These are phyloP conservation scores for Meteorus sp. DNA, from an alignment of 1,140 invertebrate species.

Conservation along the genomic window DNA sequence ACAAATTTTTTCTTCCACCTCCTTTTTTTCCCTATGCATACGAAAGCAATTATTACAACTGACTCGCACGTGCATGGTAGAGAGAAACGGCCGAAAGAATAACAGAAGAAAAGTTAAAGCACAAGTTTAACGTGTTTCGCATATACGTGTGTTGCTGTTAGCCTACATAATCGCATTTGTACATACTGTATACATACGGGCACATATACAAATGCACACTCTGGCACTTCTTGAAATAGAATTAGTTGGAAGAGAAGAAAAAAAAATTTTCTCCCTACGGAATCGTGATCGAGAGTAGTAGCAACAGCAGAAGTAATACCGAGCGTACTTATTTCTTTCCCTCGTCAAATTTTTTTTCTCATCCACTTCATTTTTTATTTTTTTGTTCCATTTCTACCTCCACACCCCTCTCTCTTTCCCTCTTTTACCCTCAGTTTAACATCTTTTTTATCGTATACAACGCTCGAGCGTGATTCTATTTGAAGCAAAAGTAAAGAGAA, in stretches of 20 bases:
- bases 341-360: neutral
- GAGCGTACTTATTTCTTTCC: neutral
- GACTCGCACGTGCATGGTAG: constrained; percentile 17
- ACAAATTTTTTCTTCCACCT: neutral
- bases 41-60: constrained; percentile 10
- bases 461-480: no score
- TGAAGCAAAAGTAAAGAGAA: no score
- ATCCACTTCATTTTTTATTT: neutral
- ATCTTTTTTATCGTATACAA: no score
- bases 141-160: constrained; percentile 1
- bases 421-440: no score
- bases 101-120: constrained; percentile 20
- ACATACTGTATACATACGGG: no score
- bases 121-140: constrained; percentile 14
- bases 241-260: constrained; percentile 22
- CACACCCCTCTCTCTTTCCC: no score
- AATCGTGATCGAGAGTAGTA: constrained; percentile 26
- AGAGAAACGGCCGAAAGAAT: constrained; percentile 15
- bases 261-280: constrained; percentile 18
- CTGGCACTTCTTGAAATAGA: constrained; percentile 28
- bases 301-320: no score
- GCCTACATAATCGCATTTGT: no score
- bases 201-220: no score
- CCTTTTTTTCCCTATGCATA: no score
- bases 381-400: no score